Conservation (phyloP, 2,888 invertebrate genomes). For the Rugalucina vietnamica region DNA sequence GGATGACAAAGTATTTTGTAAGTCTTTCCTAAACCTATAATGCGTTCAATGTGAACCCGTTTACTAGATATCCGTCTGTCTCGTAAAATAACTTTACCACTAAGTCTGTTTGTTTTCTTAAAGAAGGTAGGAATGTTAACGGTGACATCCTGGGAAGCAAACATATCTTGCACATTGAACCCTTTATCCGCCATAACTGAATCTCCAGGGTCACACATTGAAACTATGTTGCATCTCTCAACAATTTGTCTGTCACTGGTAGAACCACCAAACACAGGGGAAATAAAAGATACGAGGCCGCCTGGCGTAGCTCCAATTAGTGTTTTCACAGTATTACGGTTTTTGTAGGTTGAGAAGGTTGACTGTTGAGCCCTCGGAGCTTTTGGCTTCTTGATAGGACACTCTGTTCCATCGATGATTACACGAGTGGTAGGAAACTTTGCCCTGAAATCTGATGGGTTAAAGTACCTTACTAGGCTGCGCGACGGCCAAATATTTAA, state of each 20-base stretch:
- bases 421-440: conserved; percentile 63
- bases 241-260: conserved; percentile 62
- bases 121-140: conserved; percentile 17
- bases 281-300: conserved; percentile 39
- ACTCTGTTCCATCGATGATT: conserved; percentile 66
- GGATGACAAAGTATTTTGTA: conserved; percentile 24
- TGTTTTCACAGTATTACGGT: conserved; percentile 58
- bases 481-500: conserved; percentile 53
- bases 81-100: neutral
- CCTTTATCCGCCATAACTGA: conserved; percentile 28
- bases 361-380: conserved; percentile 51
- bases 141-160: too few relatives aligned
- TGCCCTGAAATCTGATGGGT: conserved; percentile 53
- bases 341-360: conserved; percentile 60
- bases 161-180: conserved; percentile 37
- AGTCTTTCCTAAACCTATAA: too few relatives aligned
- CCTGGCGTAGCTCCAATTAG: conserved; percentile 57
- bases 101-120: conserved; percentile 7
- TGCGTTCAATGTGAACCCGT: too few relatives aligned
- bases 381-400: conserved; percentile 60
- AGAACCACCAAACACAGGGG: conserved; percentile 31
- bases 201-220: conserved; percentile 53
- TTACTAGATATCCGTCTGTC: too few relatives aligned
- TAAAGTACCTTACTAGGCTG: conserved; percentile 51
- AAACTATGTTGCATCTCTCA: conserved; percentile 38